Conservation (phyloP, 2,888 invertebrate species). For the Ypsolopha scabrella region DNA sequence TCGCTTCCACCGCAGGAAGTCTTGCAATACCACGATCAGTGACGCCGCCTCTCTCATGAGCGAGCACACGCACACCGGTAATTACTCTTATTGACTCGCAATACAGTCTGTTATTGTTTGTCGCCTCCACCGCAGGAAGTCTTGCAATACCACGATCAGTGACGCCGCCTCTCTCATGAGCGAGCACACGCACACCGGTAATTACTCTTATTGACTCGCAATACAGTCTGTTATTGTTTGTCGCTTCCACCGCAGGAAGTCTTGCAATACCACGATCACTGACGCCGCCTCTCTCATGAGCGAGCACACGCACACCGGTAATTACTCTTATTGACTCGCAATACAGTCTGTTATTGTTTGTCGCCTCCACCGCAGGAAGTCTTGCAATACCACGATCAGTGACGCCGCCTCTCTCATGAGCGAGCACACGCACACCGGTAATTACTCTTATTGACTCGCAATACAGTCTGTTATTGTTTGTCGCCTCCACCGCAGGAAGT, state of each 20-base stretch:
- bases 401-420: constrained; percentile 72
- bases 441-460: too few species aligned
- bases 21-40: constrained; percentile 72
- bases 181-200: constrained; percentile 57
- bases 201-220: too few species aligned
- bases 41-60: constrained; percentile 73
- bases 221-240: too few species aligned
- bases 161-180: constrained; percentile 72
- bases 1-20: constrained; percentile 64
- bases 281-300: constrained; percentile 73
- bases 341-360: too few species aligned
- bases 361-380: constrained; percentile 68
- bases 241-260: constrained; percentile 64
- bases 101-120: too few species aligned
- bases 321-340: too few species aligned
- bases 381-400: constrained; percentile 72
- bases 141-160: constrained; percentile 72
- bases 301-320: constrained; percentile 61
- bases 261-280: constrained; percentile 72
- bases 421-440: constrained; percentile 57
- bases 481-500: constrained; percentile 64
- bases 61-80: constrained; percentile 61
- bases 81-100: too few species aligned
- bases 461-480: too few species aligned
- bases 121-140: constrained; percentile 67